These are phyloP conservation scores for Oenanthe melanoleuca DNA, from an alignment of 2,113 vertebrate genomes.

Conservation along the genomic window DNA sequence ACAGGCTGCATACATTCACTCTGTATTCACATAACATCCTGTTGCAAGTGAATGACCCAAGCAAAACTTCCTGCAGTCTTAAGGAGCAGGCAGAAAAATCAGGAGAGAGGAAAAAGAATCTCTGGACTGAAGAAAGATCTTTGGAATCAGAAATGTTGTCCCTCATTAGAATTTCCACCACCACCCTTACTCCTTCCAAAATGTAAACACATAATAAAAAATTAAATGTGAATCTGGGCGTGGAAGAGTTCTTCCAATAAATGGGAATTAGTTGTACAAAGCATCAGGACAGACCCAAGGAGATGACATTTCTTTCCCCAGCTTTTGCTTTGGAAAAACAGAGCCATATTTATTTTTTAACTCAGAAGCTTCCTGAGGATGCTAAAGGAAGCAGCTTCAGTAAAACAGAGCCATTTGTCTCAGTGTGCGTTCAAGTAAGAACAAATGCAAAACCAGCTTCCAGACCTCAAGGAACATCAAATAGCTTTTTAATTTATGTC, in stretches of 20 bases:
- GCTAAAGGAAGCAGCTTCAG: not conserved
- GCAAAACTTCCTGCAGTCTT: slow-evolving; percentile 42
- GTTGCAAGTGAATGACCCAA: slow-evolving; percentile 32
- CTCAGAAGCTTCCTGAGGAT: not conserved
- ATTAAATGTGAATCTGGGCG: not conserved
- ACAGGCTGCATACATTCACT: slow-evolving; percentile 43
- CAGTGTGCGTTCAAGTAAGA: not conserved
- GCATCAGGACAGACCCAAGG: not conserved
- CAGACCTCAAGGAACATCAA: not conserved
- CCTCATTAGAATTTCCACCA: slow-evolving; percentile 3
- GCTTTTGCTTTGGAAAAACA: not conserved
- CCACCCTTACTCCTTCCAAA: not conserved
- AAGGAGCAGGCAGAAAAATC: not conserved
- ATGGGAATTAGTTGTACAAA: not conserved
- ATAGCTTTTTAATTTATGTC: slow-evolving; percentile 6
- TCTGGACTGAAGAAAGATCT: not conserved
- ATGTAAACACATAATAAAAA: slow-evolving; percentile 14
- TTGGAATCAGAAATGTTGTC: not conserved
- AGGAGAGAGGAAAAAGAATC: not conserved
- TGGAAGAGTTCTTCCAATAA: not conserved
- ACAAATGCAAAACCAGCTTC: slow-evolving; percentile 30
- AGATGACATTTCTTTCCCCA: not conserved
- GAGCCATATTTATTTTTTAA: not conserved
- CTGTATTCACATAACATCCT: slow-evolving; percentile 10
- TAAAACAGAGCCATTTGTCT: not conserved